Evolutionary conservation across 2,888 invertebrate species (phyloP).

Genomic region (Tenthredo distinguenda): DNA sequence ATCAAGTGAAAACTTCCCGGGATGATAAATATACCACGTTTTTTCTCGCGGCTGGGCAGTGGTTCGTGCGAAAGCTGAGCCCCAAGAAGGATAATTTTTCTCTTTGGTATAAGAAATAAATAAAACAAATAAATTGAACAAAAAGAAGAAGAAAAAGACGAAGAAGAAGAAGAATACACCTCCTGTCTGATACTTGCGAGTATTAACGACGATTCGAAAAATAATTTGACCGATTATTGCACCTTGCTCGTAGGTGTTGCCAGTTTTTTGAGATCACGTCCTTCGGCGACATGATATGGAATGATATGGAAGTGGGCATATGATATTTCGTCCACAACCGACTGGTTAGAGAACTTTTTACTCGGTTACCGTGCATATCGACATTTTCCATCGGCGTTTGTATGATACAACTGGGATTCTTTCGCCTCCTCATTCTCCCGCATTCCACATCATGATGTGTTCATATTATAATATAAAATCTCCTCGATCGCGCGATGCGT

Average conservation of each 20-base stretch:
- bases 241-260: too few species aligned
- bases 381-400: not conserved
- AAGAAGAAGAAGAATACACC: not conserved
- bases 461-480: not conserved
- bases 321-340: not conserved
- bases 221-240: not conserved
- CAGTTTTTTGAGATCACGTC: too few species aligned
- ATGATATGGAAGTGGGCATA: not conserved
- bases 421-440: not conserved
- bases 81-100: slow-evolving; percentile 1
- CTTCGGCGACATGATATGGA: not conserved
- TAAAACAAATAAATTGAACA: not conserved
- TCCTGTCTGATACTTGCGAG: slow-evolving; percentile 7
- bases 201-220: not conserved
- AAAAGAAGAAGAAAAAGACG: not conserved
- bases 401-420: not conserved
- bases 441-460: not conserved
- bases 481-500: not conserved
- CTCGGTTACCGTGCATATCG: not conserved
- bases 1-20: slow-evolving; percentile 70
- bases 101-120: not conserved
- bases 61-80: not conserved
- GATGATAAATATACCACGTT: slow-evolving; percentile 55
- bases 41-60: not conserved
- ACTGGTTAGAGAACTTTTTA: not conserved